phyloP scores from a whole-genome alignment of 2,888 invertebrate genomes.

The Phlogophora meticulosa region DNA sequence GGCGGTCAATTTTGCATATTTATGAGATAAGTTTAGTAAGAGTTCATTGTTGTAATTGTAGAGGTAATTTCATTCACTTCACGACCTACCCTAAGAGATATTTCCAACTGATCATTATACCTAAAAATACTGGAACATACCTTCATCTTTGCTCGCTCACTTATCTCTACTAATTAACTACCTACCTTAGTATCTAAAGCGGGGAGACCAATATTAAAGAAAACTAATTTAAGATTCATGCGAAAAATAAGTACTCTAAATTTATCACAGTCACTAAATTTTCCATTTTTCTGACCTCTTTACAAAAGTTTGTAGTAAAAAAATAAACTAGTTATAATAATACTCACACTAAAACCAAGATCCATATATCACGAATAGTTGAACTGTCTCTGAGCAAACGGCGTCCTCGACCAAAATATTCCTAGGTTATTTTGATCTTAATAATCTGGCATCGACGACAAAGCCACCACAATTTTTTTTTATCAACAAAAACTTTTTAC shows the following conservation, averaged over 20 bases:
- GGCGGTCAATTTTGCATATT: too few relatives aligned
- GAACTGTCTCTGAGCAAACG: conserved; percentile 64
- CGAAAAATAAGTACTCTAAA: background rate
- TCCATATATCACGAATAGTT: conserved; percentile 69
- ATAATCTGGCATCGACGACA: conserved; percentile 73
- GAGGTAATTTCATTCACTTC: too few relatives aligned
- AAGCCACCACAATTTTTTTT: conserved; percentile 63
- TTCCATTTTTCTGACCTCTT: background rate
- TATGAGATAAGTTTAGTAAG: too few relatives aligned
- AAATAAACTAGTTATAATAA: background rate
- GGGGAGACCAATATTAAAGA: background rate
- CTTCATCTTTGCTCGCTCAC: background rate
- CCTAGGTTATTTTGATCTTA: conserved; percentile 75
- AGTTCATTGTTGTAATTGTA: too few relatives aligned
- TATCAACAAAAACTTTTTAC: conserved; percentile 61
- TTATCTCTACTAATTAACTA: background rate
- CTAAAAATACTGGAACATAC: background rate
- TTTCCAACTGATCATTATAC: too few relatives aligned
- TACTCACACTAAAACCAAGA: conserved; percentile 62
- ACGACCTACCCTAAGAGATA: too few relatives aligned
- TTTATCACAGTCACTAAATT: background rate
- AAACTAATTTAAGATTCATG: background rate
- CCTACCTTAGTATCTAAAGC: background rate
- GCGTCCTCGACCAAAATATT: conserved; percentile 77
- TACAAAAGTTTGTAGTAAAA: conserved; percentile 2